These are phyloP conservation scores for Ptychobarbus kaznakovi DNA, from an alignment of 2,797 vertebrate genomes.

Conservation along the genomic window DNA sequence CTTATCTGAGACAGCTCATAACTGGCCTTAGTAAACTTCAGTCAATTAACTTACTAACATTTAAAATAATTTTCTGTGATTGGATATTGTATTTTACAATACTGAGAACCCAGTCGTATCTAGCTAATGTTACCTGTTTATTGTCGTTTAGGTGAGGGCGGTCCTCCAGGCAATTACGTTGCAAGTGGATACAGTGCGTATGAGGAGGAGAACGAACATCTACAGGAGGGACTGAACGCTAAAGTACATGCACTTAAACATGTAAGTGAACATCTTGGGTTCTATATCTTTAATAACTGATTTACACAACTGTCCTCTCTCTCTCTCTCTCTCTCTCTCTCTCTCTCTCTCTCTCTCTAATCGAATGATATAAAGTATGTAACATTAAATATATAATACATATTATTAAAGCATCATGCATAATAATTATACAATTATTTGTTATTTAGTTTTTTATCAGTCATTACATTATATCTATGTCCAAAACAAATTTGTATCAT, in stretches of 20 bases:
- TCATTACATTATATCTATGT: background rate
- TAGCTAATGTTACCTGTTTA: background rate
- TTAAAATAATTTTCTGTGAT: background rate
- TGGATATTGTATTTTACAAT: background rate
- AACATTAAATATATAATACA: too few relatives aligned
- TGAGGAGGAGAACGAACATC: constrained; percentile 93
- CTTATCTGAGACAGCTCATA: background rate
- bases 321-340: too few relatives aligned
- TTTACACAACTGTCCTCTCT: too few relatives aligned
- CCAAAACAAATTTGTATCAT: too few relatives aligned
- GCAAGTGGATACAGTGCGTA: constrained; percentile 92
- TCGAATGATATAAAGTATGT: too few relatives aligned
- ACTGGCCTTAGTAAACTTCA: background rate
- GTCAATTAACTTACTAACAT: background rate
- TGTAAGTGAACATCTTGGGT: constrained; percentile 74
- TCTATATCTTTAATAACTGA: background rate
- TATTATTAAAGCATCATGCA: background rate
- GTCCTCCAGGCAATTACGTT: constrained; percentile 72
- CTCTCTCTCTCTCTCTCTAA: too few relatives aligned
- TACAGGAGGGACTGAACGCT: constrained; percentile 88
- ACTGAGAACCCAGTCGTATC: background rate
- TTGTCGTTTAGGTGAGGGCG: constrained; percentile 72
- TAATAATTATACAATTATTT: background rate
- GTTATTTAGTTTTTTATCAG: background rate
- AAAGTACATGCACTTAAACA: constrained; percentile 95